A percentile compares a stretch with the other conserved stretches of the same genome.
phyloP scores from a whole-genome alignment of 2,113 vertebrate genomes.

The Dinomys branickii region DNA sequence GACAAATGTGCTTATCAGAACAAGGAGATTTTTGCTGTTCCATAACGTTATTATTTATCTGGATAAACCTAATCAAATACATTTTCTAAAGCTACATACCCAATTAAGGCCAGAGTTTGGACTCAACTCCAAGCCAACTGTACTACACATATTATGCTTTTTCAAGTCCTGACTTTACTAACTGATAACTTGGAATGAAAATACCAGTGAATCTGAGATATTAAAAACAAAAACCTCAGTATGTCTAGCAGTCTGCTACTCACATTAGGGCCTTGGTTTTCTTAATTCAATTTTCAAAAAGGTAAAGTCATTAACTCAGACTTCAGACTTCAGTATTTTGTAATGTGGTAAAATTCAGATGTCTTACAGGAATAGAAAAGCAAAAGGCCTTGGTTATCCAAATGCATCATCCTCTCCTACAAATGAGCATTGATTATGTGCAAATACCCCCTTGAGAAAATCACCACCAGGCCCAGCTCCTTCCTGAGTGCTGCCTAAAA shows the following conservation, averaged over 20 bases:
- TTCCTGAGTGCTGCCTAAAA: too few relatives aligned
- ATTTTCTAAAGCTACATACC: neutral
- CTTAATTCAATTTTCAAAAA: neutral
- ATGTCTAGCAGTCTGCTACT: too few relatives aligned
- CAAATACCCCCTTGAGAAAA: neutral
- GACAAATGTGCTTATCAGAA: neutral
- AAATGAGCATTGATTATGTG: neutral
- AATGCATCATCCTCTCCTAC: neutral
- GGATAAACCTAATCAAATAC: neutral
- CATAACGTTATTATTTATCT: neutral
- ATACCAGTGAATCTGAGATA: neutral
- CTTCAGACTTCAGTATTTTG: neutral
- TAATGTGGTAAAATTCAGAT: neutral
- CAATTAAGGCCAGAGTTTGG: neutral
- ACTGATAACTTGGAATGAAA: neutral
- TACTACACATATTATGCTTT: neutral
- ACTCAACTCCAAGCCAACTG: neutral
- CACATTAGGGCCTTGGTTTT: neutral
- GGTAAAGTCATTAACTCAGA: neutral
- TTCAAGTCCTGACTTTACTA: neutral
- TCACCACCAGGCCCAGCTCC: neutral
- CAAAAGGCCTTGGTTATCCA: neutral
- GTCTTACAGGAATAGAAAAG: neutral
- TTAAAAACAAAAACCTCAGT: neutral
- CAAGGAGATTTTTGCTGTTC: neutral